Conservation (phyloP, 2,888 invertebrate species). For the Hesperia comma region DNA sequence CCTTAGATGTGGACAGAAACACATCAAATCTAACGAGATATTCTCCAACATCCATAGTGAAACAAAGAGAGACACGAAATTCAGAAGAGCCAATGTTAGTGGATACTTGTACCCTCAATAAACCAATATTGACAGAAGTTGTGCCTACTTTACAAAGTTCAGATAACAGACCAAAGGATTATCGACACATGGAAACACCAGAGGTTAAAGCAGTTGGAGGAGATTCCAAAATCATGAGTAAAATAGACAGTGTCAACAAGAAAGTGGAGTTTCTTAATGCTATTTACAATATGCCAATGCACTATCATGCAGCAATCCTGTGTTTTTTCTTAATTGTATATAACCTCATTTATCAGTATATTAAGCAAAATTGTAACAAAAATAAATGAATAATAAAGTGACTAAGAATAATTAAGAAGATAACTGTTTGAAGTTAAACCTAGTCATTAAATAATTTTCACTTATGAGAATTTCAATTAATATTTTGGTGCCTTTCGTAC, state of each 20-base stretch:
- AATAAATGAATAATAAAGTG: slow-evolving; percentile 23
- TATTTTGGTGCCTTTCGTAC: slow-evolving; percentile 30
- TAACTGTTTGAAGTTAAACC: slow-evolving; percentile 49
- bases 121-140: background rate
- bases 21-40: background rate
- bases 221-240: slow-evolving; percentile 44
- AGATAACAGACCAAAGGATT: background rate
- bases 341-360: slow-evolving; percentile 79
- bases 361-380: slow-evolving; percentile 72
- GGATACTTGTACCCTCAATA: background rate
- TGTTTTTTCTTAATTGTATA: slow-evolving; percentile 81
- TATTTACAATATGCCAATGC: slow-evolving; percentile 79
- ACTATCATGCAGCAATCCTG: slow-evolving; percentile 80
- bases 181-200: slow-evolving; percentile 3
- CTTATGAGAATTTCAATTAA: slow-evolving; percentile 26
- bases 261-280: slow-evolving; percentile 63
- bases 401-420: slow-evolving; percentile 19
- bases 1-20: slow-evolving; percentile 46
- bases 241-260: slow-evolving; percentile 66
- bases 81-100: slow-evolving; percentile 9
- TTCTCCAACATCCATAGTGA: slow-evolving; percentile 1
- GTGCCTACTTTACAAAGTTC: background rate
- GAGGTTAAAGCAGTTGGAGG: background rate
- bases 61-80: background rate
- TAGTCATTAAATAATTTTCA: slow-evolving; percentile 68